A percentile compares a stretch with the other conserved stretches of the same genome.
Conservation (phyloP, 64 coral and sea anemone species). For the Dendrophyllia cribrosa region DNA sequence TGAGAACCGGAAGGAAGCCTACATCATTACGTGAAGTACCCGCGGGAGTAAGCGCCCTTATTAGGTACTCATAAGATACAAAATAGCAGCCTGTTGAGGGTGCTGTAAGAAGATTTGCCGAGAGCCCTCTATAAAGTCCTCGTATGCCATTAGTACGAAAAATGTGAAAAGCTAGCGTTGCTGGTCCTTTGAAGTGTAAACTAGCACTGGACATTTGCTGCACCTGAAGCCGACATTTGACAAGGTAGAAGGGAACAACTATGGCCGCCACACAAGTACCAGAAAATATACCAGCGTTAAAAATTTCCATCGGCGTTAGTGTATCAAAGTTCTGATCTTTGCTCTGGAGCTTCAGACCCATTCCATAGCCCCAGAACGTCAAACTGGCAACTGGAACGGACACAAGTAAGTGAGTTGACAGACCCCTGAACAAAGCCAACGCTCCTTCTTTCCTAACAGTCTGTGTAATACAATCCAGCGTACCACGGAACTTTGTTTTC, state of each 20-base stretch:
- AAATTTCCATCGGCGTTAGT: constrained; percentile 48
- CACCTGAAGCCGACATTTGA: constrained; percentile 85
- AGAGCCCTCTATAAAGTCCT: constrained; percentile 69
- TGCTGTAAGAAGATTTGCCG: constrained; percentile 64
- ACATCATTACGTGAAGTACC: constrained; percentile 69
- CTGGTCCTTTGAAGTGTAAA: constrained; percentile 55
- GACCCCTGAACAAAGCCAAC: constrained; percentile 65
- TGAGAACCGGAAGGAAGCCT: constrained; percentile 30
- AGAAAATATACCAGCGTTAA: constrained; percentile 73
- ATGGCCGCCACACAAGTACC: constrained; percentile 53
- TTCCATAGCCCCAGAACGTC: constrained; percentile 65
- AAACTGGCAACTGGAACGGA: constrained; percentile 67
- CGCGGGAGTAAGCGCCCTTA: constrained; percentile 11
- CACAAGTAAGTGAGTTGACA: constrained; percentile 66
- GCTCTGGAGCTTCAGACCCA: constrained; percentile 67
- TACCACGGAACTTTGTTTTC: constrained; percentile 27
- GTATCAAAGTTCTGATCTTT: constrained; percentile 25
- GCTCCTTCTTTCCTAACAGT: constrained; percentile 49
- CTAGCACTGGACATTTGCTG: constrained; percentile 57
- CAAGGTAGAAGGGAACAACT: constrained; percentile 57
- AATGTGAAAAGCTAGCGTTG: constrained; percentile 54
- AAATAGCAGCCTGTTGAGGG: constrained; percentile 65
- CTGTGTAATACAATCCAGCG: constrained; percentile 33
- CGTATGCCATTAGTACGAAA: constrained; percentile 53
- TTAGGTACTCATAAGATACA: constrained; percentile 69